phyloP scores from a whole-genome alignment of 2,113 vertebrate genomes.

The Rhipidura dahli region DNA sequence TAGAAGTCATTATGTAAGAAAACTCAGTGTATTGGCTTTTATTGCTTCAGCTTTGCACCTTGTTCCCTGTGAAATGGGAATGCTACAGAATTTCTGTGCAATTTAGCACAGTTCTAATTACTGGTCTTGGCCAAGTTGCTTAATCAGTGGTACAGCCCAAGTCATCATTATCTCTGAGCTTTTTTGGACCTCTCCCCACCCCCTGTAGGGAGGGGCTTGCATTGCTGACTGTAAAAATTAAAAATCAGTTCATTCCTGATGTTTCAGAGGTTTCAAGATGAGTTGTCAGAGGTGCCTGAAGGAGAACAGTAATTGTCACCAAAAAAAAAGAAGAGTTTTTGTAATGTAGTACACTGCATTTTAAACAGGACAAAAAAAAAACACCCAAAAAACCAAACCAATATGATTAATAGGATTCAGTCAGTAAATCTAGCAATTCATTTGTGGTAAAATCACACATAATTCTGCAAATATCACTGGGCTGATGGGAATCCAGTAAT shows the following conservation, averaged over 20 bases:
- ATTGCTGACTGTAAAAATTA: background rate
- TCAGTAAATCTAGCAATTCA: background rate
- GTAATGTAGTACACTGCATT: rapidly evolving
- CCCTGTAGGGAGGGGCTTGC: background rate
- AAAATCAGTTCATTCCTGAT: background rate
- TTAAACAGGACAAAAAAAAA: background rate
- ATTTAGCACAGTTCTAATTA: background rate
- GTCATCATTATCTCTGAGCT: background rate
- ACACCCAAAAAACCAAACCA: too few species aligned
- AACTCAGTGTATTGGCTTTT: background rate
- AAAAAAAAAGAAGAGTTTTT: background rate
- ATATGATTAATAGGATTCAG: background rate
- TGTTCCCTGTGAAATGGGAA: rapidly evolving
- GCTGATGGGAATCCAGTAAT: background rate
- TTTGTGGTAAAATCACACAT: background rate
- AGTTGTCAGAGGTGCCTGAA: background rate
- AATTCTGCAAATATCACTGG: background rate
- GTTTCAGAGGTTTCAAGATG: background rate
- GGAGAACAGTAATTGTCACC: background rate
- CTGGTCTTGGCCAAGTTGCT: background rate
- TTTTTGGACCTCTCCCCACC: background rate
- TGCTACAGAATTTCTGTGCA: background rate
- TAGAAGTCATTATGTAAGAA: background rate
- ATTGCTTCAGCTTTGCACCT: background rate
- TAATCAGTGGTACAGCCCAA: background rate